phyloP scores from a whole-genome alignment of 1,140 invertebrate species.

The Micrasema longulum region DNA sequence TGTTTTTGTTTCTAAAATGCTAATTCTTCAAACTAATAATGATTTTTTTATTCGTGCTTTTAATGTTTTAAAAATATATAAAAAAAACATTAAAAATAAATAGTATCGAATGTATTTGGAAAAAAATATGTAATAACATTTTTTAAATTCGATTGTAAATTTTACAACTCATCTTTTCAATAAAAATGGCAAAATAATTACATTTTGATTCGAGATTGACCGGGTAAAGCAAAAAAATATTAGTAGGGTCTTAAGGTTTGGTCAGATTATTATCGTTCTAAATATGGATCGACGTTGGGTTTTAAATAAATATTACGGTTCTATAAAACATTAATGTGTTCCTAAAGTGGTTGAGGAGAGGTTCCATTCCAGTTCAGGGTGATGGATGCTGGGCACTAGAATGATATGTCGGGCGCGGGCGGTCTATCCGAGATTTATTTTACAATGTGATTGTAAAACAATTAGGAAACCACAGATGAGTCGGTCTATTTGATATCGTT shows the following conservation, averaged over 20 bases:
- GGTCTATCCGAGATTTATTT: conserved; percentile 18
- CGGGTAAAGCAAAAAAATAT: background rate
- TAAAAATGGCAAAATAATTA: too few relatives aligned
- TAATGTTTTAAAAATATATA: too few relatives aligned
- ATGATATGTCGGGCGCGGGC: background rate
- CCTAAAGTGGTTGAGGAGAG: background rate
- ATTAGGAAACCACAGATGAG: conserved; percentile 33
- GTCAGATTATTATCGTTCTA: conserved; percentile 18
- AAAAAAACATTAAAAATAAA: too few relatives aligned
- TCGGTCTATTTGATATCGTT: conserved; percentile 31
- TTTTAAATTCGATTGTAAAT: too few relatives aligned
- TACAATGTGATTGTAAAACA: conserved; percentile 38
- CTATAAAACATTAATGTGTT: conserved; percentile 34
- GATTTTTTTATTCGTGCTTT: too few relatives aligned
- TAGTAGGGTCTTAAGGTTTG: conserved; percentile 7
- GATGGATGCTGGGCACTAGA: background rate
- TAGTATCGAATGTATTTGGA: too few relatives aligned
- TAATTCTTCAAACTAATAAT: too few relatives aligned
- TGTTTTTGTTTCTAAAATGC: too few relatives aligned
- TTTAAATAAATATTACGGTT: conserved; percentile 39
- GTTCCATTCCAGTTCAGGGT: background rate
- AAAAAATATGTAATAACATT: too few relatives aligned
- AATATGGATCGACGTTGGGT: conserved; percentile 36
- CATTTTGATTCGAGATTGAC: too few relatives aligned
- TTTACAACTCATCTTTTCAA: too few relatives aligned